Conservation (phyloP, 2,888 invertebrate genomes). For the Liodrosophila aerea region DNA sequence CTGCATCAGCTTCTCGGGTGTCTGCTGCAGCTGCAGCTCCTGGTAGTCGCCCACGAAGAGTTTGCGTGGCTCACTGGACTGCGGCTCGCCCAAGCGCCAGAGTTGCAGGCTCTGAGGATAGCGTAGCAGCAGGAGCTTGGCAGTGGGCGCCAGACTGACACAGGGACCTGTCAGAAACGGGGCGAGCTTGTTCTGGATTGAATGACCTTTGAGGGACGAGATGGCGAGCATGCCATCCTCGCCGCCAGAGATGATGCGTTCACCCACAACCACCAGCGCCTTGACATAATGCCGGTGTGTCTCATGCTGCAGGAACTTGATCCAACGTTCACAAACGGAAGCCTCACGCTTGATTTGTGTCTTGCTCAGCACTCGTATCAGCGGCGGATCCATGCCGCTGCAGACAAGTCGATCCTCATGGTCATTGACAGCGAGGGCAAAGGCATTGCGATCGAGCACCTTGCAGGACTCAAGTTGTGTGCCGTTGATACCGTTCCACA, state of each 20-base stretch:
- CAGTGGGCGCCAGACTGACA: slow-evolving; percentile 83
- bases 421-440: slow-evolving; percentile 88
- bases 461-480: slow-evolving; percentile 90
- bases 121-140: slow-evolving; percentile 85
- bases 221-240: slow-evolving; percentile 90
- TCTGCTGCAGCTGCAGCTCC: slow-evolving; percentile 69
- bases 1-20: slow-evolving; percentile 87
- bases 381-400: slow-evolving; percentile 90
- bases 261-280: slow-evolving; percentile 85
- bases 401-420: slow-evolving; percentile 88
- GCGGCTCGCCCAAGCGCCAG: slow-evolving; percentile 84
- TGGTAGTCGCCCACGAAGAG: slow-evolving; percentile 9
- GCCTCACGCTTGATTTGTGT: slow-evolving; percentile 85
- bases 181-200: slow-evolving; percentile 85
- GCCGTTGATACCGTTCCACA: slow-evolving; percentile 93
- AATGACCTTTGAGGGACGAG: slow-evolving; percentile 86
- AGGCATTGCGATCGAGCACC: slow-evolving; percentile 91
- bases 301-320: slow-evolving; percentile 89
- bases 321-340: slow-evolving; percentile 87
- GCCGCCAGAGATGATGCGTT: slow-evolving; percentile 90
- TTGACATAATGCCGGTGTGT: slow-evolving; percentile 95
- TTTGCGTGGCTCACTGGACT: rapidly evolving
- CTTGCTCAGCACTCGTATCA: slow-evolving; percentile 89
- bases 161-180: slow-evolving; percentile 87
- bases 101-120: slow-evolving; percentile 86